These are phyloP conservation scores for Abrostola tripartita DNA, from an alignment of 2,888 invertebrate genomes.

Conservation along the genomic window DNA sequence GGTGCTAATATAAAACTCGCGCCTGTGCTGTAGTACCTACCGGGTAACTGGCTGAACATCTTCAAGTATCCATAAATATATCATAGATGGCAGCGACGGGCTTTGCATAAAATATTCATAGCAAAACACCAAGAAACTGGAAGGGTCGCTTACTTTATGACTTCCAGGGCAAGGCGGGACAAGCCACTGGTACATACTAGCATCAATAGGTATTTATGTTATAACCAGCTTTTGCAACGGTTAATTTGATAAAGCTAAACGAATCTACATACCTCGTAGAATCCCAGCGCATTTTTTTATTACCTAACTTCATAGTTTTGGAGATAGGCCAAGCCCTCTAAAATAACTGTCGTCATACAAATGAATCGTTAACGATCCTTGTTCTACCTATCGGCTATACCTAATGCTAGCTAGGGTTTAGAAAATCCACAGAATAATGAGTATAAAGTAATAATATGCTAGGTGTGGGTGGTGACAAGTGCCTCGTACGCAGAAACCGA, in stretches of 20 bases:
- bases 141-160: background rate
- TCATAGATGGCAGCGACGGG: conserved; percentile 1
- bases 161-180: background rate
- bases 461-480: conserved; percentile 20
- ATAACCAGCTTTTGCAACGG: too few species aligned
- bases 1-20: background rate
- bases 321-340: too few species aligned
- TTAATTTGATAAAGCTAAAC: too few species aligned
- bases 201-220: too few species aligned
- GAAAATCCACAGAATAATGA: conserved; percentile 30
- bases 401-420: background rate
- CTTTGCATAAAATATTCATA: conserved; percentile 16
- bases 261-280: too few species aligned
- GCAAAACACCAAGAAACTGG: conserved; percentile 2
- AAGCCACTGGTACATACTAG: too few species aligned
- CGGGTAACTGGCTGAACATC: background rate
- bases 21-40: background rate
- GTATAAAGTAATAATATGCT: background rate
- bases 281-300: too few species aligned
- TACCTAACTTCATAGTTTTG: too few species aligned
- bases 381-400: too few species aligned
- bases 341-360: too few species aligned
- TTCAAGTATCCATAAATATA: conserved; percentile 3
- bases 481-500: conserved; percentile 6
- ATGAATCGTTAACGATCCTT: too few species aligned